These are phyloP conservation scores for Aphrocallistes beatrix DNA, from an alignment of 37 sponge, comb jelly and placozoan species.

Conservation along the genomic window DNA sequence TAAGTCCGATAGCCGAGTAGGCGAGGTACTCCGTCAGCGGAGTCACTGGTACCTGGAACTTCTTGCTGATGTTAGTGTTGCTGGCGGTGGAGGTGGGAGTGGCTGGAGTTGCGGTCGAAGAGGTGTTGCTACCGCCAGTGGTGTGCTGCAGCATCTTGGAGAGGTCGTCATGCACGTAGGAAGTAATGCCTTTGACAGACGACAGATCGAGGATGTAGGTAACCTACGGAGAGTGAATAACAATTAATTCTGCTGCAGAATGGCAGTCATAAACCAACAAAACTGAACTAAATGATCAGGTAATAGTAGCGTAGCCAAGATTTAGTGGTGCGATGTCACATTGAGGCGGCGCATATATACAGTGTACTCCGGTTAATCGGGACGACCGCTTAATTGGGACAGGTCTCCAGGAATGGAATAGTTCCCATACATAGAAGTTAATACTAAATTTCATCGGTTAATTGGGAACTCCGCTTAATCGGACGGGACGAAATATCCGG, in stretches of 20 bases:
- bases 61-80: not conserved
- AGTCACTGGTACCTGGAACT: not conserved
- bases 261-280: no score
- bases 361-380: no score
- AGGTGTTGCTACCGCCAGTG: not conserved
- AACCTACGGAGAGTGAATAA: not conserved
- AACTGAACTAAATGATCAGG: no score
- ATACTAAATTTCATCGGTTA: no score
- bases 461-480: no score
- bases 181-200: not conserved
- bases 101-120: not conserved
- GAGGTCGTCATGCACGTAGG: slow-evolving; percentile 16
- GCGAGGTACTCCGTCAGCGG: not conserved
- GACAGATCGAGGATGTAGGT: not conserved
- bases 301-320: no score
- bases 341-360: no score
- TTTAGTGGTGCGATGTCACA: no score
- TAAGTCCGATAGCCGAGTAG: not conserved
- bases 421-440: no score
- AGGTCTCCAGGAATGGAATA: no score
- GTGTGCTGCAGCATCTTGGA: slow-evolving; percentile 11
- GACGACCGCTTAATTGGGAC: no score
- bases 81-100: not conserved
- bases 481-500: no score
- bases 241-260: not conserved